Evolutionary conservation across 2,113 vertebrate species (phyloP).

Genomic region (Carettochelys insculpta): DNA sequence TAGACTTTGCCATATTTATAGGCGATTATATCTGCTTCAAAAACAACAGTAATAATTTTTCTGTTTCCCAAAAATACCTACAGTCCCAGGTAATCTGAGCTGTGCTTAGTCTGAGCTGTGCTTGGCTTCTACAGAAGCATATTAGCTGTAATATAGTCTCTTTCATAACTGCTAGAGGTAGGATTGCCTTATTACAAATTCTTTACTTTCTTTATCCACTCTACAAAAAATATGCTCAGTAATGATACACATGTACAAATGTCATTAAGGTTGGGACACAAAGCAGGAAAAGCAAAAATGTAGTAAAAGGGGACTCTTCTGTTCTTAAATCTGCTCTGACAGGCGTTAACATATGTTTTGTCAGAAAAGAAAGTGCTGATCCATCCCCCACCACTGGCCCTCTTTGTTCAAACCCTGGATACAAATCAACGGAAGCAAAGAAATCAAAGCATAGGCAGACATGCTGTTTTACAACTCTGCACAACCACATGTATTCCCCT

Average conservation of each 20-base stretch:
- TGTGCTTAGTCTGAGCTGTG: background rate
- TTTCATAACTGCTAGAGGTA: background rate
- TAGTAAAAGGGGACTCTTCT: background rate
- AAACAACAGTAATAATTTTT: conserved; percentile 50
- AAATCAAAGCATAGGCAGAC: background rate
- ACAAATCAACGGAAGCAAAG: conserved; percentile 3
- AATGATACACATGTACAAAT: background rate
- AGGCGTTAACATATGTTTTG: background rate
- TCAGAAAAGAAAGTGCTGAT: conserved; percentile 1
- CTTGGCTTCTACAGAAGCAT: background rate
- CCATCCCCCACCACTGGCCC: background rate
- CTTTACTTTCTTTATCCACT: conserved; percentile 31
- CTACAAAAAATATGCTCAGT: conserved; percentile 21
- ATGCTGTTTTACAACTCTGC: background rate
- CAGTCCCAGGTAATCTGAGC: conserved; percentile 27
- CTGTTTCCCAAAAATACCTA: conserved; percentile 59
- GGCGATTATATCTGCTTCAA: conserved; percentile 44
- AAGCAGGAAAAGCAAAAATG: background rate
- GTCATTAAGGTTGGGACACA: background rate
- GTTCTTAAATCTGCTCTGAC: background rate
- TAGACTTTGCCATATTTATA: conserved; percentile 48
- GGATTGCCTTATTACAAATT: background rate
- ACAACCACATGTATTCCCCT: background rate
- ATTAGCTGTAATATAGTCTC: background rate
- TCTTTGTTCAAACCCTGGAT: background rate